A percentile compares a stretch with the other conserved stretches of the same genome.
Conservation (phyloP, 1,140 invertebrate species). For the Camponotus vicinus region DNA sequence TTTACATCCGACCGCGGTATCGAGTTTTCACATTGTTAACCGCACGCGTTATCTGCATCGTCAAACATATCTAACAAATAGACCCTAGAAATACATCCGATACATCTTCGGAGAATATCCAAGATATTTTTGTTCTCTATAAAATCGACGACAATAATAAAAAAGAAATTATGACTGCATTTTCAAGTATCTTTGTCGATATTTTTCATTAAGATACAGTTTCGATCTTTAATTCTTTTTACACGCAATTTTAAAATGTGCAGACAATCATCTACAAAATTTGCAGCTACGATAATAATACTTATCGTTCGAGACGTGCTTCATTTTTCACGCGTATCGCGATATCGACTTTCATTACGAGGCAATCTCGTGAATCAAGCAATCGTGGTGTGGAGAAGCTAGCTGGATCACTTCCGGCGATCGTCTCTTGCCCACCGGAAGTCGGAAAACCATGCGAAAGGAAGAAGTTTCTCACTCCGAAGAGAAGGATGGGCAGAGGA, state of each 20-base stretch:
- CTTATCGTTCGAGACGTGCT: background rate
- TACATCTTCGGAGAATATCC: background rate
- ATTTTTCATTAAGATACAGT: background rate
- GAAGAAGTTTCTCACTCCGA: slow-evolving; percentile 42
- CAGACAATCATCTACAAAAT: background rate
- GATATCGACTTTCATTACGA: slow-evolving; percentile 8
- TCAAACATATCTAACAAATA: background rate
- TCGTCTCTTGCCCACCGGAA: slow-evolving; percentile 45
- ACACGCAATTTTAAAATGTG: background rate
- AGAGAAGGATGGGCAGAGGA: background rate
- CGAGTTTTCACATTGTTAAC: background rate
- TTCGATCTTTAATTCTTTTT: background rate
- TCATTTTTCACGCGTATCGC: slow-evolving; percentile 12
- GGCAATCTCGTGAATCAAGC: slow-evolving; percentile 3
- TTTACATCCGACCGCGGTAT: background rate
- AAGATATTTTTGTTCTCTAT: background rate
- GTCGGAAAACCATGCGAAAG: slow-evolving; percentile 26
- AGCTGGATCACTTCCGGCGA: slow-evolving; percentile 39
- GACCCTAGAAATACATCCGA: background rate
- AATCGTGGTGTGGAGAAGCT: slow-evolving; percentile 11
- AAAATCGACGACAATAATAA: background rate
- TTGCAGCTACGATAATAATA: too few species aligned
- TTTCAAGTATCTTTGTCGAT: background rate
- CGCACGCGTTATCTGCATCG: background rate
- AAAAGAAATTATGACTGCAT: background rate